Evolutionary conservation across 2,113 vertebrate genomes (phyloP).

Genomic region (Sander vitreus): DNA sequence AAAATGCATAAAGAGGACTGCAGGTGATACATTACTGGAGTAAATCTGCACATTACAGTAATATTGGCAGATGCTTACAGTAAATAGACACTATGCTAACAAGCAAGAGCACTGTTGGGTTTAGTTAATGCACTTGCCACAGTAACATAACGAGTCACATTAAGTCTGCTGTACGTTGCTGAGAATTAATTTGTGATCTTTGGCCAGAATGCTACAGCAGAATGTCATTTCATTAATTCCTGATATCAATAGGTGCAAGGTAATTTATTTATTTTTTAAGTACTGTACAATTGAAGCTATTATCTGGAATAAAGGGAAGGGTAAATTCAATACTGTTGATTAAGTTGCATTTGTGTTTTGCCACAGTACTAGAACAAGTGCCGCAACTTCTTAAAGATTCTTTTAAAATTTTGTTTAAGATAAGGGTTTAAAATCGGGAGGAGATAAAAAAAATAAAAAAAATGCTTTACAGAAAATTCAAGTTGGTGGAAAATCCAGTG

Average conservation of each 20-base stretch:
- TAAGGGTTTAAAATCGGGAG: background rate
- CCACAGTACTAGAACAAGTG: background rate
- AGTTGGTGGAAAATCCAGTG: background rate
- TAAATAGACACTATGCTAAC: background rate
- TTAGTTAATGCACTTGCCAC: background rate
- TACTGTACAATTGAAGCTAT: background rate
- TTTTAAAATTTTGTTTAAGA: background rate
- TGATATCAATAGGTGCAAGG: background rate
- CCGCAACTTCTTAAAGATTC: background rate
- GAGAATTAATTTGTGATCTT: background rate
- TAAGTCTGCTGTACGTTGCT: background rate
- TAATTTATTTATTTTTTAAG: background rate
- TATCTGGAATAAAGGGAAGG: background rate
- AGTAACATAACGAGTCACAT: background rate
- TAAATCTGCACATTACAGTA: background rate
- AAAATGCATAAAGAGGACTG: background rate
- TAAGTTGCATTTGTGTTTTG: background rate
- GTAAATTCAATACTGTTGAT: background rate
- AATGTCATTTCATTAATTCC: constrained; percentile 2
- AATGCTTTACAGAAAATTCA: background rate
- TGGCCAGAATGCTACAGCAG: background rate
- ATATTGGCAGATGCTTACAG: background rate
- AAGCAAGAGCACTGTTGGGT: background rate
- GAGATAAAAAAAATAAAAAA: too few relatives aligned
- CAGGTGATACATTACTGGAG: background rate